Evolutionary conservation across 2,113 vertebrate species (phyloP).

Genomic region (Chloroceryle aenea): DNA sequence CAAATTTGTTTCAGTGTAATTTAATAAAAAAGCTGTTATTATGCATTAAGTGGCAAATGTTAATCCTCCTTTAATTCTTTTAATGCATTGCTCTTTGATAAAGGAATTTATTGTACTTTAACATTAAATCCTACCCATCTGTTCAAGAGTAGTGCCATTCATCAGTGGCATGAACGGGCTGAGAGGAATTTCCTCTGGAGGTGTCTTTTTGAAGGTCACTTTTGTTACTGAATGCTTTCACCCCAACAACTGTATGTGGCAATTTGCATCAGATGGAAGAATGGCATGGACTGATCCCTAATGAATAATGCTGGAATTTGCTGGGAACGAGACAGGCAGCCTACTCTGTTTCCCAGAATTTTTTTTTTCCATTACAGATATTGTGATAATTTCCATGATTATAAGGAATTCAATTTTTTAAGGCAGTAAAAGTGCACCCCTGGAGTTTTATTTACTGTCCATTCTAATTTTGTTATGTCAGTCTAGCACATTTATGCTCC

Average conservation of each 20-base stretch:
- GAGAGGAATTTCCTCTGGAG: background rate
- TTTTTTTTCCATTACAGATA: background rate
- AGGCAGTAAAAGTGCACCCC: background rate
- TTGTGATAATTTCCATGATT: background rate
- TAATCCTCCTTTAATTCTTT: background rate
- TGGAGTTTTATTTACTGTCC: constrained; percentile 18
- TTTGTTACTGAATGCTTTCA: background rate
- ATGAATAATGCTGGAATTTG: background rate
- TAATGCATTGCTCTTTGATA: background rate
- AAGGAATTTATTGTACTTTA: background rate
- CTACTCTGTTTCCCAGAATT: background rate
- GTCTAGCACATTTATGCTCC: constrained; percentile 1
- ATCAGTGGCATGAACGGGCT: background rate
- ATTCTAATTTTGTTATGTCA: constrained; percentile 49
- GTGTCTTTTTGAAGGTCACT: background rate
- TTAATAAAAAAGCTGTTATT: background rate
- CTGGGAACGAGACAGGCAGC: background rate
- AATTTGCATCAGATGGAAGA: background rate
- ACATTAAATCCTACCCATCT: background rate
- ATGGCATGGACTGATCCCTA: background rate
- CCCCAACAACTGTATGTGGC: background rate
- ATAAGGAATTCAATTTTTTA: background rate
- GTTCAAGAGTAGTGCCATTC: background rate
- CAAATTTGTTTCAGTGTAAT: background rate
- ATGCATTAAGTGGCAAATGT: background rate